phyloP scores from a whole-genome alignment of 30 jellyfish, hydroid and myxozoan genomes.

The Hydractinia symbiolongicarpus region DNA sequence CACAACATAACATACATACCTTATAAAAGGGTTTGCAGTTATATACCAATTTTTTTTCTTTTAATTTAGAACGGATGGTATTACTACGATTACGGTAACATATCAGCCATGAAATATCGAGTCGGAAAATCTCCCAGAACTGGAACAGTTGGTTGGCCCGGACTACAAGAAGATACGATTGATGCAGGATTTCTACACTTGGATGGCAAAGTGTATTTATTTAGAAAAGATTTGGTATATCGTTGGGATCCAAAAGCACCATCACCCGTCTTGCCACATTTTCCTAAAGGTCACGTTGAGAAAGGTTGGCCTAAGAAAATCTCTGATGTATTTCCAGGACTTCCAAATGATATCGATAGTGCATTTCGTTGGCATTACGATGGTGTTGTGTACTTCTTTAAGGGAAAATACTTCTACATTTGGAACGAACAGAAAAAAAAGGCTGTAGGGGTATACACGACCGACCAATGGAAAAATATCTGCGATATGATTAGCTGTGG shows the following conservation, averaged over 20 bases:
- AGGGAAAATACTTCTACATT: constrained; percentile 24
- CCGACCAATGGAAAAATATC: constrained; percentile 27
- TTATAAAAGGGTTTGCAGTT: neutral
- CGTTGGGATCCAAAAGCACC: constrained; percentile 28
- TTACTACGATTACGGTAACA: neutral
- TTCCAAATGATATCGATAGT: constrained; percentile 38
- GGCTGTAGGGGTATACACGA: constrained; percentile 21
- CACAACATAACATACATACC: neutral
- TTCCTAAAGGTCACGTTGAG: constrained; percentile 31
- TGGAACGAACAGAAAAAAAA: constrained; percentile 20
- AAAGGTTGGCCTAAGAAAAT: constrained; percentile 37
- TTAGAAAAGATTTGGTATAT: constrained; percentile 14
- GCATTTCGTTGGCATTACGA: constrained; percentile 31
- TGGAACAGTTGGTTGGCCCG: constrained; percentile 41
- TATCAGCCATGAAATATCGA: neutral
- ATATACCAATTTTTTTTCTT: neutral
- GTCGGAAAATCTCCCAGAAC: neutral
- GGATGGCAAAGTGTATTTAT: constrained; percentile 26
- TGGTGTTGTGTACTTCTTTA: constrained; percentile 27
- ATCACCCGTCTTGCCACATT: constrained; percentile 1
- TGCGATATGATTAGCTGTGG: constrained; percentile 27
- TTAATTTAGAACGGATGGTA: neutral
- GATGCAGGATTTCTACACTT: constrained; percentile 38
- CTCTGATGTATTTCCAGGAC: constrained; percentile 41
- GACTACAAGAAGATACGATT: neutral